phyloP scores from a whole-genome alignment of 2,888 invertebrate genomes.

The Hartigia nigra region DNA sequence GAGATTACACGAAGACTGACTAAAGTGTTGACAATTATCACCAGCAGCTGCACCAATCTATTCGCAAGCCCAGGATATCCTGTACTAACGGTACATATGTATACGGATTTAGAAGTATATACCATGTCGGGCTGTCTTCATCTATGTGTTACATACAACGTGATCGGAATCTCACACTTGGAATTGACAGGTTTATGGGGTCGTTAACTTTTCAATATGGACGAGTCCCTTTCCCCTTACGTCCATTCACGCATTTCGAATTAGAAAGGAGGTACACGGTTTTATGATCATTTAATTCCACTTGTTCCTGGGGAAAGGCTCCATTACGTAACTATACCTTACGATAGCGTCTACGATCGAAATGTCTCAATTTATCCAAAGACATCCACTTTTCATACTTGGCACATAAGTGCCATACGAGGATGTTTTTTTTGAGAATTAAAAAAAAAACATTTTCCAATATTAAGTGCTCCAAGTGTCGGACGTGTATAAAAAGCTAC shows the following conservation, averaged over 20 bases:
- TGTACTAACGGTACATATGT: background rate
- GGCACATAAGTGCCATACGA: background rate
- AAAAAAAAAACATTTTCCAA: background rate
- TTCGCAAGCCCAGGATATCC: background rate
- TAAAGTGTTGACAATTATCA: background rate
- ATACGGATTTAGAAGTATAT: background rate
- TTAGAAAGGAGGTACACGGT: constrained; percentile 7
- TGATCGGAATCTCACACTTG: background rate
- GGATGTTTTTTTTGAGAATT: background rate
- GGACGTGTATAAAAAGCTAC: constrained; percentile 16
- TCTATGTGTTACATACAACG: background rate
- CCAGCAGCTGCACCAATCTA: background rate
- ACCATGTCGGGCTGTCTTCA: background rate
- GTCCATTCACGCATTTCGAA: background rate
- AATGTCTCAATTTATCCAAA: background rate
- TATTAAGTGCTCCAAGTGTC: background rate
- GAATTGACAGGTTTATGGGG: background rate
- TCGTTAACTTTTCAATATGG: background rate
- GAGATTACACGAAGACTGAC: background rate
- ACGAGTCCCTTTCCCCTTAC: background rate
- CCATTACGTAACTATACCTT: background rate
- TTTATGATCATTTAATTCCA: constrained; percentile 27
- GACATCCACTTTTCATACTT: background rate
- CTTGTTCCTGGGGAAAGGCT: constrained; percentile 13
- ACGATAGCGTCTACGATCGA: background rate